These are phyloP conservation scores for Alsophila aescularia DNA, from an alignment of 2,888 invertebrate genomes.

Conservation along the genomic window DNA sequence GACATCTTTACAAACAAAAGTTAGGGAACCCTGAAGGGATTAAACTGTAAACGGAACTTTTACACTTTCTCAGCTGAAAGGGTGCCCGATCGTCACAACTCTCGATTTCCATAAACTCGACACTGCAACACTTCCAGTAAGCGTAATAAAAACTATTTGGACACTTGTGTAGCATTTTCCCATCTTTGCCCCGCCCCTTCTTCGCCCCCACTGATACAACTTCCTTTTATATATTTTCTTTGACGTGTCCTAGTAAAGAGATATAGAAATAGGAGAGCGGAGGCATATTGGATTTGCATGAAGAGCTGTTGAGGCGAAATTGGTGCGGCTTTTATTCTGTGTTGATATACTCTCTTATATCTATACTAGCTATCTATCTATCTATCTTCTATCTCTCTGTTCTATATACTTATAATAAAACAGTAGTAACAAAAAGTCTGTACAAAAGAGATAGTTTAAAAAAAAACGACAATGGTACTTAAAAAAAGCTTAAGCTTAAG, in stretches of 20 bases:
- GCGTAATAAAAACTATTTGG: too few relatives aligned
- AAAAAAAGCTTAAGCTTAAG: too few relatives aligned
- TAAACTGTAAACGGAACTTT: slow-evolving; percentile 4
- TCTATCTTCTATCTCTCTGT: too few relatives aligned
- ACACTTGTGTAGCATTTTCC: slow-evolving; percentile 4
- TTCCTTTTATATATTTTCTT: slow-evolving; percentile 33
- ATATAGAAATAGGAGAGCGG: neutral
- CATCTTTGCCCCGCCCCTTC: neutral
- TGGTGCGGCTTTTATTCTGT: neutral
- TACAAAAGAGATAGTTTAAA: too few relatives aligned
- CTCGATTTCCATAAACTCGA: slow-evolving; percentile 10
- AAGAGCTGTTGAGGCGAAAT: neutral
- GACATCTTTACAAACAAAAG: neutral
- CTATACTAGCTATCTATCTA: too few relatives aligned
- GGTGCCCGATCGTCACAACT: neutral
- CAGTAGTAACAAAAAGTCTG: too few relatives aligned
- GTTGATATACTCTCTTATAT: too few relatives aligned
- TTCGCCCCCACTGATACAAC: slow-evolving; percentile 1
- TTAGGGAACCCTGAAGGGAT: neutral
- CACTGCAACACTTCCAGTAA: too few relatives aligned
- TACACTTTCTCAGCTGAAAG: neutral
- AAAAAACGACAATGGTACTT: too few relatives aligned
- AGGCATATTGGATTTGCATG: neutral
- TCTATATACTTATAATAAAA: too few relatives aligned
- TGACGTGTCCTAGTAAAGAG: slow-evolving; percentile 24